phyloP scores from a whole-genome alignment of 2,113 vertebrate genomes.

The Copsychus sechellarum region DNA sequence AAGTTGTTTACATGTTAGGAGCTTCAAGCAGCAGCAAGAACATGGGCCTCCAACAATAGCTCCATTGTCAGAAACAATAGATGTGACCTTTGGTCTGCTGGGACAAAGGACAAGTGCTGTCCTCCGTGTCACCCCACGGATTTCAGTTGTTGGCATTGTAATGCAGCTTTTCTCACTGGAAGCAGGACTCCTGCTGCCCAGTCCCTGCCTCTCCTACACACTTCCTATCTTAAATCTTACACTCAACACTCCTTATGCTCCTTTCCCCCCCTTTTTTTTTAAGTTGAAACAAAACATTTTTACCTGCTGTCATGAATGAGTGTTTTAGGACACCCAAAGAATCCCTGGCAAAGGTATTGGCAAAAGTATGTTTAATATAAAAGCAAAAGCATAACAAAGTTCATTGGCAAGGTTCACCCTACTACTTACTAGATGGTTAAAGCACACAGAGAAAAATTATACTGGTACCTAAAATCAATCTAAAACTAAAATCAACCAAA shows the following conservation, averaged over 20 bases:
- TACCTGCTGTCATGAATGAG: not conserved
- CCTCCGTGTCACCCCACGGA: rapidly evolving
- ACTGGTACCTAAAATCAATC: not conserved
- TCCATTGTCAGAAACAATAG: not conserved
- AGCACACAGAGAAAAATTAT: not conserved
- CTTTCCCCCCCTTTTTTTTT: not conserved
- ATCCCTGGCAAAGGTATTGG: not conserved
- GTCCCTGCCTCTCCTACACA: not conserved
- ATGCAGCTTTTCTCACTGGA: not conserved
- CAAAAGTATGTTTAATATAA: not conserved
- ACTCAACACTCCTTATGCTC: not conserved
- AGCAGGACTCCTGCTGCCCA: not conserved
- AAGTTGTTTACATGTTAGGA: not conserved
- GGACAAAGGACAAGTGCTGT: not conserved
- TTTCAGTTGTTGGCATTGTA: not conserved
- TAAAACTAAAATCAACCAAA: not conserved
- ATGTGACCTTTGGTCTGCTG: not conserved
- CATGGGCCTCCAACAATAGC: not conserved
- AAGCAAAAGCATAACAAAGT: not conserved
- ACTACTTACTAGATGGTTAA: not conserved
- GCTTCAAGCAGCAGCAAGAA: not conserved
- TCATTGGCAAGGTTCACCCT: not conserved
- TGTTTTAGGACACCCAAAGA: not conserved
- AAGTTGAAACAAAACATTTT: not conserved
- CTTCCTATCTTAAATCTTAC: not conserved